Base-by-base conservation (phyloP, 2,888 invertebrate species). In the Oligia fasciuncula region DNA sequence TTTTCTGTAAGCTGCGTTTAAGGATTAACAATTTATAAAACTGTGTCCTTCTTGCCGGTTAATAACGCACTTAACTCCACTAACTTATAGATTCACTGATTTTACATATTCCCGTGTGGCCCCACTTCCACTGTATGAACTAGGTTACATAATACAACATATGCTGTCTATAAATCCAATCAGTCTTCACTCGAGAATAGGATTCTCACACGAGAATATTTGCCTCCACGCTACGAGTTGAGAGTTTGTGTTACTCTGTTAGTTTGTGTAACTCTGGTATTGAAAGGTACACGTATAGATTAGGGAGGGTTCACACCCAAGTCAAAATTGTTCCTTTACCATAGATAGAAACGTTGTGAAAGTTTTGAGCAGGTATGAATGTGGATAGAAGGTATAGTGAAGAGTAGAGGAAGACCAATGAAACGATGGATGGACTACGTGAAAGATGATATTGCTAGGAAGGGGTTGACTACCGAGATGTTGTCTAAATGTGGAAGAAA, bases 161-260 rank as follows among this genome's bases (percentile, higher is more conserved):
- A 35, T 23, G 60, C 67, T 9, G 62, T 17, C 5, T 68, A 43
- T 79, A 63, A 57, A 84, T 81, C 40, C 49, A 71, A 84, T 63
- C 62, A 84, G 46, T 78, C 46, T 67, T 49, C 66, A 17, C n/a
- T 46, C 29, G n/a, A 70, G 70, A 77, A 83, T 83, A n/a, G 70
- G 29, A 85, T 46, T 66, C 43, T 57, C 72, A 73, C 23, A 46
- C 23, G 57, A 73, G 73, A 60, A 75, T 85, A 85, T 80, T 83
- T 80, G 75, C 60, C 40, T 57, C 14, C 35, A 81, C 49, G 62
- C 43, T 62, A 51, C 23, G 14, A 43, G 40, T 83, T 67, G 71
- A 40, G 29, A 77, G 71, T 70, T 66, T 76, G 51, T 69, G 43
- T 73, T 62, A 62, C n/a, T 62, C 60, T n/a, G 35, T 66, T 73